Percentiles rank a stretch among this genome's conserved stretches.
Evolutionary conservation across 2,888 invertebrate species (phyloP).

Genomic region (Brachynemurus nebulosus): DNA sequence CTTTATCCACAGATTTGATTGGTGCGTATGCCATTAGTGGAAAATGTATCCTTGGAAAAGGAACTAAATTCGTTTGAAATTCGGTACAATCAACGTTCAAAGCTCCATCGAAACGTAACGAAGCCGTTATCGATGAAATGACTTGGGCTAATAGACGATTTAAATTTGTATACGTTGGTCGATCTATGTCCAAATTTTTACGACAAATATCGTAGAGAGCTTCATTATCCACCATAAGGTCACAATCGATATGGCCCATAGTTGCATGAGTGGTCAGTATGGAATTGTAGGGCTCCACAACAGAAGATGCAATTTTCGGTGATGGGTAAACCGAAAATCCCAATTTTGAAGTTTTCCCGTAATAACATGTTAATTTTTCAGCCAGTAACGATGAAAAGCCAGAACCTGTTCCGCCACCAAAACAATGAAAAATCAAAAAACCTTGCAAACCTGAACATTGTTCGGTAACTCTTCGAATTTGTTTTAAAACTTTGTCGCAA

Average conservation of each 20-base stretch:
- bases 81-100: constrained; percentile 56
- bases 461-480: constrained; percentile 59
- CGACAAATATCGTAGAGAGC: constrained; percentile 38
- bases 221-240: constrained; percentile 36
- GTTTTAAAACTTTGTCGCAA: constrained; percentile 16
- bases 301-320: constrained; percentile 49
- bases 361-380: constrained; percentile 50
- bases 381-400: constrained; percentile 50
- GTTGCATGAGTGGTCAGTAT: constrained; percentile 48
- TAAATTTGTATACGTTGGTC: constrained; percentile 63
- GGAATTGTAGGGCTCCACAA: constrained; percentile 43
- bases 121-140: constrained; percentile 51
- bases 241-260: constrained; percentile 1
- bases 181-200: constrained; percentile 41
- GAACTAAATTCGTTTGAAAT: constrained; percentile 73
- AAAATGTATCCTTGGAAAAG: constrained; percentile 48
- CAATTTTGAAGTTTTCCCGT: constrained; percentile 48
- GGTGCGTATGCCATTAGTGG: constrained; percentile 38
- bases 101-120: constrained; percentile 51
- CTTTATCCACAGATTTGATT: background rate
- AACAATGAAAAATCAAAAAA: constrained; percentile 49
- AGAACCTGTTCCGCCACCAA: constrained; percentile 45
- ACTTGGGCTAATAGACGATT: constrained; percentile 64
- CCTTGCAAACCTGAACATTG: constrained; percentile 42
- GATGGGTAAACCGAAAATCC: constrained; percentile 54